Base-by-base conservation (phyloP, 2,113 vertebrate genomes). In the Amazona guildingii region DNA sequence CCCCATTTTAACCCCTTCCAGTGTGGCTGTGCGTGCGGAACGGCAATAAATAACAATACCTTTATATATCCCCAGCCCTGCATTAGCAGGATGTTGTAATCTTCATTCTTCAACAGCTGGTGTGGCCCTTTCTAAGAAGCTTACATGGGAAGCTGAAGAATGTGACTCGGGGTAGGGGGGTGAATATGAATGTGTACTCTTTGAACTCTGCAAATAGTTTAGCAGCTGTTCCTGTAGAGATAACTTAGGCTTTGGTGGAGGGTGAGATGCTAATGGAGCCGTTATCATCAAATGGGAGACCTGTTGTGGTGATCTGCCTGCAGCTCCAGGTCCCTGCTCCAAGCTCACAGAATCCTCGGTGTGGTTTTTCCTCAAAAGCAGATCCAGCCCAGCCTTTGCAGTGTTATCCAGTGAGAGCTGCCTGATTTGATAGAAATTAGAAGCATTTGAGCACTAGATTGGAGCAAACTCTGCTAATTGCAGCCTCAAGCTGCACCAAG, bases 1-100 rank as follows among this genome's bases (percentile, higher is more conserved):
- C 95, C 95, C 63, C 97, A 97, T 98, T 98, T 99, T 99, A 98
- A 96, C 97, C 94, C 97, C 49, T 98, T 96, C 92, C 69, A 64
- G 83, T 1, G 11, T 31, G 37, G 41, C 73, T 23, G 1, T 11
- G 23, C 13, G 1, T 51, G 86, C 7, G 4, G 28, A 57, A 43
- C 2, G 33, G 67, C 16, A 75, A 54, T 48, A 74, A 83, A 84
- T 67, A 88, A 77, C 77, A 77, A 73, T 83, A 44, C 88, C 80
- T 81, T 75, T 28, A 35, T 84, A 73, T n/a, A 81, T 81, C 81
- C 48, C 69, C 74, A 52, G 70, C 6, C 0, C 83, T 87, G 63
- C 48, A 0, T 80, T 95, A 55, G 83, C 87, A 44, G 82, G 55
- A 96, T 3, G 4, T 93, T 95, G 94, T 95, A 85, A 96, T 97